Percentiles rank a stretch among this genome's conserved stretches.
Evolutionary conservation across 2,113 vertebrate species (phyloP).

Genomic region (Tor tambroides): DNA sequence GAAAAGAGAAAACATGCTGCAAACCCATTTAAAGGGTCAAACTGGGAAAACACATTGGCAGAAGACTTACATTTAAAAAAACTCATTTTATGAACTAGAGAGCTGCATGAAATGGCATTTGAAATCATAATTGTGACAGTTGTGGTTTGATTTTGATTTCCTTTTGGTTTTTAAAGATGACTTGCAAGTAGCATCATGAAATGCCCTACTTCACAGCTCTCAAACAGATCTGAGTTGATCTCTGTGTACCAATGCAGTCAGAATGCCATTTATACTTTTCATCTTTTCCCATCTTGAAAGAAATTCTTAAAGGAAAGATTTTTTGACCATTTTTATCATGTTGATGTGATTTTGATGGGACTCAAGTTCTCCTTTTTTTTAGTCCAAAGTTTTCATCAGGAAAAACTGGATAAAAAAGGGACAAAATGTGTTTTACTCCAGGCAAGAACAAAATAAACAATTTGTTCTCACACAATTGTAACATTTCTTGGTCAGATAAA

Average conservation of each 20-base stretch:
- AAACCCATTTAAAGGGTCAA: slow-evolving; percentile 79
- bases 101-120: not conserved
- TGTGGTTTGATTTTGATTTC: not conserved
- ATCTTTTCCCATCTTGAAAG: slow-evolving; percentile 44
- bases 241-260: not conserved
- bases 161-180: not conserved
- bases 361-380: not conserved
- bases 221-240: not conserved
- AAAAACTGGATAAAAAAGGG: not conserved
- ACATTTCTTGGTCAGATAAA: not conserved
- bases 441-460: not conserved
- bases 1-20: slow-evolving; percentile 82
- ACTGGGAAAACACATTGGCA: not conserved
- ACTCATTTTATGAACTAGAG: not conserved
- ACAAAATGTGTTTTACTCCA: not conserved
- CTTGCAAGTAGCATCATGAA: not conserved
- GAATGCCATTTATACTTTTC: slow-evolving; percentile 5
- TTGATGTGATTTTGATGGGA: not conserved
- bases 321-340: not conserved
- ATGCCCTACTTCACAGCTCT: slow-evolving; percentile 12
- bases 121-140: not conserved
- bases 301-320: slow-evolving; percentile 44
- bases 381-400: not conserved
- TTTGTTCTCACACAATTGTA: not conserved
- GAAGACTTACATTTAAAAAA: not conserved